Base-by-base conservation (phyloP, 2,113 vertebrate genomes). In the Tragelaphus strepsiceros region DNA sequence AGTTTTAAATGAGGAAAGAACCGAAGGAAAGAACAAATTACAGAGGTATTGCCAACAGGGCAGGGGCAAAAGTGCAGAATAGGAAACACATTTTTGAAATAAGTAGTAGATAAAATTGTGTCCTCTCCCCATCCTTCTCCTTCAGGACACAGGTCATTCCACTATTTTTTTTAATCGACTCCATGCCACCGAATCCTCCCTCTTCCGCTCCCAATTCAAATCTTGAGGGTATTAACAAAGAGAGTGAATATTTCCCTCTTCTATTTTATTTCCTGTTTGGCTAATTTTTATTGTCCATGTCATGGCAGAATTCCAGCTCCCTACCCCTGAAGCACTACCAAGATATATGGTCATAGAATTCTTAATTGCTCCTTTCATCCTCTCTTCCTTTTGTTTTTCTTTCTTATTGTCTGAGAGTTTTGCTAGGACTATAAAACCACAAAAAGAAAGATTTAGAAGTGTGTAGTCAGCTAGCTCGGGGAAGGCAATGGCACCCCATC, bases 61-160 rank as follows among this genome's bases (percentile, higher is more conserved):
- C 5, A 3, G 28, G 28, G 17, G 54, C 4, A 30, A 51, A 54
- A 5, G 22, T 1, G 2, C 1, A 49, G 43, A 43, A 43, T 2
- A 26, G 39, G 15, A 58, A 35, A 53, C 32, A 26, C 26, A 35
- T 8, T 28, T 21, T 19, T 49, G 10, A 59, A 80, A 9, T 3
- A 12, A 13, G 54, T 3, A 21, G 19, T 26, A 15, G 46, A 46
- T 14, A 26, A 35, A 82, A 71, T 5, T 1, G 7, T 17, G 4
- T 9, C 8, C 54, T 32, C n/a, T 26, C 53, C 15, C 22, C 30
- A 10, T 0, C 84, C 22, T 26, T 35, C 78, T 56, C 80, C 64
- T 35, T 22, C 17, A 19, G 53, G 1, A 28, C 2, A 28, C 62
- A 59, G 12, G 24, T 30, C 39, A 51, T 26, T 7, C 30, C 11